These are phyloP conservation scores for Zygaena filipendulae DNA, from an alignment of 2,888 invertebrate species.

Conservation along the genomic window DNA sequence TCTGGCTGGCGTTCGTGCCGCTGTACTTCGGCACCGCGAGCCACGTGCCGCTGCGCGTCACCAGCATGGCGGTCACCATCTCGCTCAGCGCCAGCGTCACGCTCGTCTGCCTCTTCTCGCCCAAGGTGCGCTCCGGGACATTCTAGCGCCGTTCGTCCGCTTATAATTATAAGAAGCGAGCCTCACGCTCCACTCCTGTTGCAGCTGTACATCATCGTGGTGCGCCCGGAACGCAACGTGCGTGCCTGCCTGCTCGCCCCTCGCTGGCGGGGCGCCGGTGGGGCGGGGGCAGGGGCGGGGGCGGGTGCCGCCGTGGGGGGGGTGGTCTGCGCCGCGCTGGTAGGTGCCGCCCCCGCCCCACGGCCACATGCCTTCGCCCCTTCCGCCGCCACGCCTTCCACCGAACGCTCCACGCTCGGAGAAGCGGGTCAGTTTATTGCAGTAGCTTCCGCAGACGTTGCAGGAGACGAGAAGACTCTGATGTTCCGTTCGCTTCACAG, in stretches of 20 bases:
- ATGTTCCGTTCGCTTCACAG: constrained; percentile 19
- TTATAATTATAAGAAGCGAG: no score
- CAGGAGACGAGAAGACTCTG: neutral
- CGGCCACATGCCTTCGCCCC: constrained; percentile 22
- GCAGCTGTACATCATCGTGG: constrained; percentile 46
- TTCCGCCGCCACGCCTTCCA: constrained; percentile 30
- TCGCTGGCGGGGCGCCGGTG: constrained; percentile 30
- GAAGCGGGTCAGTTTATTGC: constrained; percentile 22
- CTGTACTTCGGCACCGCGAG: constrained; percentile 96
- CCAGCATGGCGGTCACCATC: constrained; percentile 96
- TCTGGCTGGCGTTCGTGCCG: constrained; percentile 98
- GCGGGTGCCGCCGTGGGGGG: constrained; percentile 42
- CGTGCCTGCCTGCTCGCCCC: constrained; percentile 40
- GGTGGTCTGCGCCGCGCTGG: constrained; percentile 23
- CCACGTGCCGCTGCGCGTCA: constrained; percentile 91
- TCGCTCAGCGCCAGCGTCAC: constrained; percentile 95
- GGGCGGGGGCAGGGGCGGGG: constrained; percentile 23
- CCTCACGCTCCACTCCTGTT: constrained; percentile 1
- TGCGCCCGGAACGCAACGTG: constrained; percentile 50
- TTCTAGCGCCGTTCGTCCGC: no score
- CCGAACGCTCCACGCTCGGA: constrained; percentile 41
- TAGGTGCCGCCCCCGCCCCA: constrained; percentile 26
- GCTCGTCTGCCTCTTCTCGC: constrained; percentile 91
- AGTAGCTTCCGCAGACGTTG: neutral
- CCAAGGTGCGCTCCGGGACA: constrained; percentile 90